Evolutionary conservation across 2,888 invertebrate species (phyloP).

Genomic region (Cephus pygmeus): DNA sequence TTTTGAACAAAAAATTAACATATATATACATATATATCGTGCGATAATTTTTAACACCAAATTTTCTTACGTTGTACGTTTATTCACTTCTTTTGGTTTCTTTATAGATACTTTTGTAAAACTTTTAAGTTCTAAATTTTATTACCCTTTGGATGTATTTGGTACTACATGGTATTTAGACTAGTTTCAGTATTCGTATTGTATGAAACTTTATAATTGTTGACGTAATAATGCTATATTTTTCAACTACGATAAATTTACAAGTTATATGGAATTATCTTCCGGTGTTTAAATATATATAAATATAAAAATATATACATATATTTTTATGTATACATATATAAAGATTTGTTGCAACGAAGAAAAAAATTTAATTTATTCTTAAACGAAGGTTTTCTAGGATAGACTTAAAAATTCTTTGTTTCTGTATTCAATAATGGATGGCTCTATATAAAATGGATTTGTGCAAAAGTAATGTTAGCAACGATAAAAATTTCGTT

Average conservation of each 20-base stretch:
- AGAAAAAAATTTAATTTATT: not conserved
- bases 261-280: not conserved
- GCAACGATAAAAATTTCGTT: not conserved
- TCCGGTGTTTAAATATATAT: slow-evolving; percentile 11
- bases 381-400: not conserved
- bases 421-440: not conserved
- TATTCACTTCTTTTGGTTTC: not conserved
- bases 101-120: not conserved
- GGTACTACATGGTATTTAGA: not conserved
- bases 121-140: slow-evolving; percentile 4
- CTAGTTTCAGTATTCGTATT: slow-evolving; percentile 1
- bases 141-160: slow-evolving; percentile 3
- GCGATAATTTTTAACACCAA: not conserved
- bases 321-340: slow-evolving; percentile 8
- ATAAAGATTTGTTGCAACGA: slow-evolving; percentile 2
- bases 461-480: slow-evolving; percentile 11
- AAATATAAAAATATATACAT: slow-evolving; percentile 3
- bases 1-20: not conserved
- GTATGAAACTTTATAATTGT: slow-evolving; percentile 4
- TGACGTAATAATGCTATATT: slow-evolving; percentile 2
- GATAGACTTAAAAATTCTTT: not conserved
- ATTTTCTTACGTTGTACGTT: not conserved
- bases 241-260: slow-evolving; percentile 6
- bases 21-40: not conserved
- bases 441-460: slow-evolving; percentile 18